These are phyloP conservation scores for Cephus nigrinus DNA, from an alignment of 2,888 invertebrate species.

Conservation along the genomic window DNA sequence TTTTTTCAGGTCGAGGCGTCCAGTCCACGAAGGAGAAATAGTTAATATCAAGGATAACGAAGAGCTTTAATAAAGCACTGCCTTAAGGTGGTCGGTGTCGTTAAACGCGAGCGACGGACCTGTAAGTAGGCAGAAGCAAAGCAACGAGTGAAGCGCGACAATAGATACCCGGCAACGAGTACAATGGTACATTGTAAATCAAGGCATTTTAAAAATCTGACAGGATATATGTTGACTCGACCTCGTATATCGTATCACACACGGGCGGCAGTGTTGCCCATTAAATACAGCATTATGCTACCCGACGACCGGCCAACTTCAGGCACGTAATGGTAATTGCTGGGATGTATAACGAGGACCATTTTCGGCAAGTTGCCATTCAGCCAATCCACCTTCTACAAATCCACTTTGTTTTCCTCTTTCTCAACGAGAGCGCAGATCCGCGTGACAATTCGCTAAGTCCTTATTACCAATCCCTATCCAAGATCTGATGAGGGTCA, in stretches of 20 bases:
- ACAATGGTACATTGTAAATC: conserved; percentile 63
- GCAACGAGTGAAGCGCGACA: conserved; percentile 42
- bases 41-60: background rate
- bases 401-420: background rate
- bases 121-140: conserved; percentile 11
- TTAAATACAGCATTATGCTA: conserved; percentile 64
- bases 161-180: conserved; percentile 49
- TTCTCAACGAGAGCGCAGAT: background rate
- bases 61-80: background rate
- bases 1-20: background rate
- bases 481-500: background rate
- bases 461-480: background rate
- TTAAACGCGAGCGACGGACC: conserved; percentile 21
- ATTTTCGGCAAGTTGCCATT: conserved; percentile 56
- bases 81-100: conserved; percentile 31
- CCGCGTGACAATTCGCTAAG: background rate
- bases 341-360: conserved; percentile 48
- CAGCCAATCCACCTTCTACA: background rate
- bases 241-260: conserved; percentile 59
- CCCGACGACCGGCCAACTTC: conserved; percentile 48
- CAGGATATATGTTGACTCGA: conserved; percentile 60
- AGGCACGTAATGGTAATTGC: conserved; percentile 59
- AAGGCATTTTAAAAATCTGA: conserved; percentile 62
- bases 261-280: conserved; percentile 51
- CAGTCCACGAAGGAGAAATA: conserved; percentile 4